A percentile compares a stretch with the other conserved stretches of the same genome.
These are phyloP conservation scores for Cephus sareptanus DNA, from an alignment of 2,888 invertebrate species.

Conservation along the genomic window DNA sequence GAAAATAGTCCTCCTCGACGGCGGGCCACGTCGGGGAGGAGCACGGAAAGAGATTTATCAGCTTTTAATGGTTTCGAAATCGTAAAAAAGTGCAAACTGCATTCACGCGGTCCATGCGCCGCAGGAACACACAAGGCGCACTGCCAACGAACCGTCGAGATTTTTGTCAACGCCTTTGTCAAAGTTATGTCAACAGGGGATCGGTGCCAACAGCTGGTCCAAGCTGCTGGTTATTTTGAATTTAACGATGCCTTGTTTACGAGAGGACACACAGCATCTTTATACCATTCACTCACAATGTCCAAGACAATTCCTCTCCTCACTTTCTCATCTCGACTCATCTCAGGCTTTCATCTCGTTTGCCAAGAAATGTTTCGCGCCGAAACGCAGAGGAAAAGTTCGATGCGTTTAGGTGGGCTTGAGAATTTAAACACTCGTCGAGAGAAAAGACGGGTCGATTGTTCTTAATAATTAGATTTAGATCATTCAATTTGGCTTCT, in stretches of 20 bases:
- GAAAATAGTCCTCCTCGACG: constrained; percentile 40
- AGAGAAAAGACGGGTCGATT: constrained; percentile 19
- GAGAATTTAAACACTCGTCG: not conserved
- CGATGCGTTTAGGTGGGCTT: not conserved
- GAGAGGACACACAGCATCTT: constrained; percentile 33
- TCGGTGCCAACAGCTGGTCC: constrained; percentile 58
- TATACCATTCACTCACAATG: not conserved
- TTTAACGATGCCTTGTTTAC: constrained; percentile 60
- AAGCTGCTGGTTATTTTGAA: constrained; percentile 58
- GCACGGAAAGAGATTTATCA: constrained; percentile 47
- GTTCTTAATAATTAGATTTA: constrained; percentile 42
- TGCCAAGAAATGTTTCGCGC: not conserved
- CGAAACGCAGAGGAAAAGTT: not conserved
- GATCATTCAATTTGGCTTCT: constrained; percentile 43
- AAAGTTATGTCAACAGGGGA: constrained; percentile 61
- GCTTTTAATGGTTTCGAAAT: constrained; percentile 57
- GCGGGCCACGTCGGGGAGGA: constrained; percentile 14
- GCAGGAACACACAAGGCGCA: not conserved
- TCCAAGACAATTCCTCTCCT: not conserved
- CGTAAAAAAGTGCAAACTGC: constrained; percentile 48
- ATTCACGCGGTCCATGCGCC: not conserved
- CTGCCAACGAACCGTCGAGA: constrained; percentile 23
- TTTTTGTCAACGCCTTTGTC: constrained; percentile 65
- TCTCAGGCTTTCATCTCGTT: not conserved
- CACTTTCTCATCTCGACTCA: not conserved